Conservation (phyloP, 2,113 vertebrate species). For the Alectura lathami region DNA sequence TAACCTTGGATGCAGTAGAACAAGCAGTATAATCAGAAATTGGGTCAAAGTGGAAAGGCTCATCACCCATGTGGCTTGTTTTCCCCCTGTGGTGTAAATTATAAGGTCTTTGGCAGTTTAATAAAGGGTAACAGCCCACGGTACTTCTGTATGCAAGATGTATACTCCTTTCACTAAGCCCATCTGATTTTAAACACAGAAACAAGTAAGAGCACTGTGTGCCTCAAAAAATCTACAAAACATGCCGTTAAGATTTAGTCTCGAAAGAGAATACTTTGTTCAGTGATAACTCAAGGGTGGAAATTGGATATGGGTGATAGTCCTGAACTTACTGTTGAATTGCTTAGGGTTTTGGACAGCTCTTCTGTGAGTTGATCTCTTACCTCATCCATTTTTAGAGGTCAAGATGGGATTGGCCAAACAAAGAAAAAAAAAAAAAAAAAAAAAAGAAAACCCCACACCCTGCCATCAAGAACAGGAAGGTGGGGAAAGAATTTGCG, state of each 20-base stretch:
- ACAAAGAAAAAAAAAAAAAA: background rate
- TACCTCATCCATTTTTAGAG: no score
- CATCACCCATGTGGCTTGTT: background rate
- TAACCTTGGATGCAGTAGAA: background rate
- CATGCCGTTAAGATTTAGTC: background rate
- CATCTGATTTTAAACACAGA: background rate
- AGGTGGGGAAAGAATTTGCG: background rate
- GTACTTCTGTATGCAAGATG: background rate
- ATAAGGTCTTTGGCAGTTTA: background rate
- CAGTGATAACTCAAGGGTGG: background rate
- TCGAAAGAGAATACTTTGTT: background rate
- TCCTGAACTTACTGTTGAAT: background rate
- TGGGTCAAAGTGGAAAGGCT: background rate
- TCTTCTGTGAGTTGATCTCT: background rate
- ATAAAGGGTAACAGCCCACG: background rate
- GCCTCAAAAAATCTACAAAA: background rate
- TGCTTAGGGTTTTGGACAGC: background rate
- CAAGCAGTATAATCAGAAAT: background rate
- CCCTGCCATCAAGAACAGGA: background rate
- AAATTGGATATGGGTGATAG: background rate
- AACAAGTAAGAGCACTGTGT: background rate
- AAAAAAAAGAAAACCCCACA: background rate
- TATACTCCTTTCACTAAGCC: background rate
- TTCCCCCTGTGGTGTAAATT: background rate
- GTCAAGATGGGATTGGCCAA: no score